Conservation (phyloP, 2,888 invertebrate species). For the Acrocyrtus sp. region DNA sequence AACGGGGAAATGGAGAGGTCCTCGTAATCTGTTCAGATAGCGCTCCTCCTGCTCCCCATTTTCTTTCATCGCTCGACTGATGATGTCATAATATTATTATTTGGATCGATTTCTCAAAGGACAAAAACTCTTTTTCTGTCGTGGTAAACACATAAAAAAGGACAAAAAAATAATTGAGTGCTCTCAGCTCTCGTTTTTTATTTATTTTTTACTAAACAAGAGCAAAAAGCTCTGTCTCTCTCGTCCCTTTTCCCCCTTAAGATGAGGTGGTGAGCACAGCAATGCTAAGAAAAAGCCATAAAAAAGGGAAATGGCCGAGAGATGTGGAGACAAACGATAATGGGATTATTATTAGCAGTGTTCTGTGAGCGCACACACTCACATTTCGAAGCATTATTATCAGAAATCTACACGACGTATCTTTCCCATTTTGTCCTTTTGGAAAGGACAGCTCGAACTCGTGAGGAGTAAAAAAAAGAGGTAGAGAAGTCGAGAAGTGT, state of each 20-base stretch:
- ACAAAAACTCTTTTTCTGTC: too few relatives aligned
- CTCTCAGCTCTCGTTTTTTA: too few relatives aligned
- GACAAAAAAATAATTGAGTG: too few relatives aligned
- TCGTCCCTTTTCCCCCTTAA: not conserved
- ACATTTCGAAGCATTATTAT: constrained; percentile 30
- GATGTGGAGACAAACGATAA: constrained; percentile 53
- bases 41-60: too few relatives aligned
- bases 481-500: not conserved
- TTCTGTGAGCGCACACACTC: constrained; percentile 44
- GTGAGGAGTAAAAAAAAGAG: not conserved
- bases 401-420: constrained; percentile 23
- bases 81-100: not conserved
- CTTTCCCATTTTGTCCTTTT: not conserved
- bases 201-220: too few relatives aligned
- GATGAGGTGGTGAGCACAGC: not conserved
- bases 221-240: too few relatives aligned
- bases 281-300: constrained; percentile 20
- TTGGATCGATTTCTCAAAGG: too few relatives aligned
- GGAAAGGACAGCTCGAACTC: too few relatives aligned
- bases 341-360: constrained; percentile 45
- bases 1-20: not conserved
- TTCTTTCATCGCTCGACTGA: too few relatives aligned
- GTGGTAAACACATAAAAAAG: too few relatives aligned
- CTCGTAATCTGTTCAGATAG: too few relatives aligned
- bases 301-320: constrained; percentile 37